Evolutionary conservation across 2,888 invertebrate genomes (phyloP), one percentile per base, ranked within the genome.

Genomic region (Pristionchus japonicus): DNA sequence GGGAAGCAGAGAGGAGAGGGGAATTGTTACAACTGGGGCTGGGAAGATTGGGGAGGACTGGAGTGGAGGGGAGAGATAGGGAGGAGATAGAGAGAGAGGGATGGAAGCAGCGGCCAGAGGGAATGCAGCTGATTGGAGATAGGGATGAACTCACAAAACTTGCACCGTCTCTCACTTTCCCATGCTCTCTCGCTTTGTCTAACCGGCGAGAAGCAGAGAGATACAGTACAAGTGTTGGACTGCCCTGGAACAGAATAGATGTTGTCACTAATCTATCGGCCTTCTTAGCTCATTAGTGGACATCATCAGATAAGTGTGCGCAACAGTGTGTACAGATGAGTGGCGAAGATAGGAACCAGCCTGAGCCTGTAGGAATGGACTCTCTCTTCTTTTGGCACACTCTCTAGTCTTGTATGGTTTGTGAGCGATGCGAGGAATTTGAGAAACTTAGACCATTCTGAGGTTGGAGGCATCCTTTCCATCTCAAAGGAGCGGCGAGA

Each of bases 11-110:
- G 34, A 27, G 49, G 52, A 49, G 82, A 49, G 49, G 52, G 49
- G 40, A 40, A 82, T 49, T 82, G 82, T 82, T 82, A 82, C 82
- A 82, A 82, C 82, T 82, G 80, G 31, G 67, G 43, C 82, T 82
- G 74, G 17, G 77, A 77, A 77, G 77, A 77, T 40, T 40, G 77
- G 47, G 34, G n/a, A n/a, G n/a, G n/a, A n/a, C n/a, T n/a, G 52
- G 82, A 40, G 23, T 40, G 49, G 49, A 49, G 0, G 80, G 23
- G 47, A 80, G 43, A 43, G 80, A 47, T 17, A n/a, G 49, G 40
- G 82, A 20, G 31, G 20, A 82, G 82, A 82, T 82, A 49, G 82
- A 49, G 47, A 77, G 67, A 37, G 31, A 20, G n/a, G 20, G 23
- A 49, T 52, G n/a, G 27, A 52, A 31, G 7, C 31, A n/a, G 15